Conservation (phyloP, 2,797 vertebrate genomes). For the Parotocinclus haroldoi region DNA sequence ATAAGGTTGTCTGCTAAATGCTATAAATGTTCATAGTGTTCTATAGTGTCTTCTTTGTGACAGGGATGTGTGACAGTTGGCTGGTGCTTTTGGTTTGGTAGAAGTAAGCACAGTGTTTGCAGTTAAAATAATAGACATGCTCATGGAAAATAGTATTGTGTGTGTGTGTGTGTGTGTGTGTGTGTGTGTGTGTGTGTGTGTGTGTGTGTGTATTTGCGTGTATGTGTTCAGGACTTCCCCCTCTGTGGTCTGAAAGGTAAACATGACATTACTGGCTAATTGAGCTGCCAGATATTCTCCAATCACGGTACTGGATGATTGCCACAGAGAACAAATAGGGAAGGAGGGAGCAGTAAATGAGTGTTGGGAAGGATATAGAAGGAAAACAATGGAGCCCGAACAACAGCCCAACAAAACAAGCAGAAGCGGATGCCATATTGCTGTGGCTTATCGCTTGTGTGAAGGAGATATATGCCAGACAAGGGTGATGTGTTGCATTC, state of each 20-base stretch:
- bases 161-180: slow-evolving; percentile 3
- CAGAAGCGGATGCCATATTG: slow-evolving; percentile 49
- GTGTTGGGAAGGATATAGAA: slow-evolving; percentile 48
- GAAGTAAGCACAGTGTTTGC: not conserved
- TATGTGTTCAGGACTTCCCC: slow-evolving; percentile 46
- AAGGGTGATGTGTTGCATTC: slow-evolving; percentile 49
- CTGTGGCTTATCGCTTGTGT: slow-evolving; percentile 43
- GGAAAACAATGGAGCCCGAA: slow-evolving; percentile 47
- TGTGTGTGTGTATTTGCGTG: slow-evolving; percentile 25
- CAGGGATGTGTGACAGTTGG: too few relatives aligned
- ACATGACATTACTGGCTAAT: slow-evolving; percentile 54
- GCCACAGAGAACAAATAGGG: slow-evolving; percentile 59
- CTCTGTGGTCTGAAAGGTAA: slow-evolving; percentile 52
- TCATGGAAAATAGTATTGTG: too few relatives aligned
- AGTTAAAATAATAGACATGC: not conserved
- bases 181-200: slow-evolving; percentile 13
- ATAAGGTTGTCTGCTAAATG: too few relatives aligned
- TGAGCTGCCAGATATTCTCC: slow-evolving; percentile 50
- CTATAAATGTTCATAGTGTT: too few relatives aligned
- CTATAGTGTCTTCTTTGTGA: too few relatives aligned
- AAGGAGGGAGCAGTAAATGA: slow-evolving; percentile 52
- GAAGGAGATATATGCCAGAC: slow-evolving; percentile 31
- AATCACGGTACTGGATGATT: slow-evolving; percentile 44
- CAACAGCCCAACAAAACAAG: slow-evolving; percentile 43
- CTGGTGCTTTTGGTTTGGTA: too few relatives aligned